Base-by-base conservation (phyloP, 2,113 vertebrate species). In the Eonycteris spelaea region DNA sequence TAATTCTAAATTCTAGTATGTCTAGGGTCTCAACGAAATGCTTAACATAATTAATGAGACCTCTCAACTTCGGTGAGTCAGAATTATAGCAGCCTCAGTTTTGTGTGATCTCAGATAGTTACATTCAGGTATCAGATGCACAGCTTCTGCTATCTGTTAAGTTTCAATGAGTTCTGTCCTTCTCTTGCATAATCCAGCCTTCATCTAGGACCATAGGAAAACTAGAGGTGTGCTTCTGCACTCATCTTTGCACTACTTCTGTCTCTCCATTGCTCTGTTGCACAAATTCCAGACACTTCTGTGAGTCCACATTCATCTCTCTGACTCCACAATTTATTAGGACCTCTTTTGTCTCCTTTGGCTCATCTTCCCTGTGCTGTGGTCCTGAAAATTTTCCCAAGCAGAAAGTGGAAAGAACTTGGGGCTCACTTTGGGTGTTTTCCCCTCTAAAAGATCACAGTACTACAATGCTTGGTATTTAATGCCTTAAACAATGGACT, bases 221-320 rank as follows among this genome's bases (percentile, higher is more conserved):
- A 63, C 19, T 12, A 2, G 2, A n/a, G 19, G 6, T 26, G 5
- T 21, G 7, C 0, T n/a, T 40, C 10, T 53, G 15, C 0, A 67
- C 12, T 10, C 26, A 90, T 21, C 9, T 3, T 4, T 48, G 33
- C 0, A 68, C 14, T 77, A 22, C 13, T 82, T 15, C 18, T 48
- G 83, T 65, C 65, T 84, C 43, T 88, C 30, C 12, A 26, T n/a
- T 67, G 13, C 22, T 65, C 33, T 90, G 12, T n/a, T 65, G 43
- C 57, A 93, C 57, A 75, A 48, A 57, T 70, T 80, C 11, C 24
- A 75, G 86, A 14, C 24, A 28, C 28, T 68, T 80, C 13, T 45
- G 24, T 45, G 43, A 68, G 74, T 82, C 80, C 19, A 82, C 57
- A 93, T 22, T 51, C 79, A 74, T 21, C 79, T 59, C 10, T 55